phyloP scores from a whole-genome alignment of 2,797 vertebrate genomes.

The Martes flavigula region DNA sequence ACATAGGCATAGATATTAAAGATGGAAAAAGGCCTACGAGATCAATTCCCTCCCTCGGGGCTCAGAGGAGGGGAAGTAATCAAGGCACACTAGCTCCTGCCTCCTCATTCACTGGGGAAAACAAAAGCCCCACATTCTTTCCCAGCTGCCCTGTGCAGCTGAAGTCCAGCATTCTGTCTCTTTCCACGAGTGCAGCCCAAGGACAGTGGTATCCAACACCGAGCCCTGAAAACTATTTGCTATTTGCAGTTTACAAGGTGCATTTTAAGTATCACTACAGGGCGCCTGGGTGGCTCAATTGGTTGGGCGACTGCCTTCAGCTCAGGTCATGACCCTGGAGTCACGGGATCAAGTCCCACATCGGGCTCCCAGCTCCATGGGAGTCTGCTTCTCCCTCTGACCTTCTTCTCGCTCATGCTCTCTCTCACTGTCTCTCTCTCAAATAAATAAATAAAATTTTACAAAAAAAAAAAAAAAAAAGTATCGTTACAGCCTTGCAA shows the following conservation, averaged over 20 bases:
- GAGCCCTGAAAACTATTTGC: not conserved
- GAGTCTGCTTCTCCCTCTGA: no score
- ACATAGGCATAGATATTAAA: not conserved
- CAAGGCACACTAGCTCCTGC: not conserved
- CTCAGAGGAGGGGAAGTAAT: not conserved
- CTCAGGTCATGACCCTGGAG: no score
- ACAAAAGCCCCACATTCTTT: not conserved
- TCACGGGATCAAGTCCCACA: no score
- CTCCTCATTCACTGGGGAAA: not conserved
- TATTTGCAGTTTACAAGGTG: not conserved
- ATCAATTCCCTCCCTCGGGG: not conserved
- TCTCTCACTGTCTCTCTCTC: no score
- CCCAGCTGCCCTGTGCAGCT: not conserved
- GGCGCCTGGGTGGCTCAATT: no score
- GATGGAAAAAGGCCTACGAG: not conserved
- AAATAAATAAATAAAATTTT: no score
- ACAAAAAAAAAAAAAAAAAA: no score
- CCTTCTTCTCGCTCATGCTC: no score
- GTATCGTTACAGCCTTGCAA: rapidly evolving
- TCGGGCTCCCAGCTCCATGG: no score
- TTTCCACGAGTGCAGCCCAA: rapidly evolving
- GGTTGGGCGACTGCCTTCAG: no score
- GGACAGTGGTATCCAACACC: not conserved
- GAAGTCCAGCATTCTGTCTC: not conserved
- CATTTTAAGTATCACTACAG: rapidly evolving